Base-by-base conservation (phyloP, 2,888 invertebrate genomes). In the Sesamia inferens region DNA sequence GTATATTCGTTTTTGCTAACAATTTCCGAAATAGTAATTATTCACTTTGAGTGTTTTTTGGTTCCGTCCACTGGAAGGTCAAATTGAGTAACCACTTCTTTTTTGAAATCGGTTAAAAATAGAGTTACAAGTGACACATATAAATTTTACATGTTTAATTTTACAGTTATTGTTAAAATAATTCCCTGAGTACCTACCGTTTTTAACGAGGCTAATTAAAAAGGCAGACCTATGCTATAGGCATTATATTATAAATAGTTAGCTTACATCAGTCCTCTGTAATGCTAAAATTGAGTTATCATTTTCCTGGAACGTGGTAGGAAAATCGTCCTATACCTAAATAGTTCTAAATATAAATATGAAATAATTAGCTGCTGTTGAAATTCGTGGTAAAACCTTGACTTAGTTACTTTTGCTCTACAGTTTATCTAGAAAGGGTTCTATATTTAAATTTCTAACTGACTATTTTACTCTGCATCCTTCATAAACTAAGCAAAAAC, bases 221-320 rank as follows among this genome's bases (percentile, higher is more conserved):
- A 39, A 39, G 39, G 39, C 39, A 39, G 5, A 39, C 39, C 39
- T 39, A 6, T 39, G 39, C 39, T 39, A 6, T 39, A 39, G 5
- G 39, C 39, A 42, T 42, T 42, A 8, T 48, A 54, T 13, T 47
- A 47, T 48, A 0, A 39, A 24, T 19, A 64, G 0, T 31, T 11
- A 44, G 44, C 19, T 81, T 48, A 39, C 82, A 70, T 81, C 70
- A 69, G n/a, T 13, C 0, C 57, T 4, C 70, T 57, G 54, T 8
- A 76, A 76, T 70, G 64, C 16, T 59, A 19, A 57, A 78, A 44
- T 51, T 19, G 10, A n/a, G 31, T 7, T 2, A 57, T 47, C 1
- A 8, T 61, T 78, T 78, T 78, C 78, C 78, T 78, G 14, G 13
- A 70, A 70, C 14, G 24, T 13, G n/a, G 24, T 2, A 66, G 82